Percentiles rank a stretch among this genome's conserved stretches.
These are phyloP conservation scores for Macrophya annulata DNA, from an alignment of 2,888 invertebrate species.

Conservation along the genomic window DNA sequence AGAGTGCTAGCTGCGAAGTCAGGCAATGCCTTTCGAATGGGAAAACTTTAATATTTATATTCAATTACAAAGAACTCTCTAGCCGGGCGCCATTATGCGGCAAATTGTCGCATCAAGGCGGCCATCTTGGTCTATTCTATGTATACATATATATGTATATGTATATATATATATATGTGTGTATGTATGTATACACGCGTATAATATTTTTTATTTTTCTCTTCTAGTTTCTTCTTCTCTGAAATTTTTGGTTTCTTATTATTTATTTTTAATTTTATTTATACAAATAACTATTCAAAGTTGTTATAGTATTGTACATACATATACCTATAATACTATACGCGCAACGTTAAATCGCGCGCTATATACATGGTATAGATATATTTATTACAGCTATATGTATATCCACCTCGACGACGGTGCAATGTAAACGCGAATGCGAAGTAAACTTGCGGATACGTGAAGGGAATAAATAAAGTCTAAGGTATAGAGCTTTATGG, in stretches of 20 bases:
- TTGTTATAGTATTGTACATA: too few species aligned
- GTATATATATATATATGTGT: background rate
- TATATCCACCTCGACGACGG: background rate
- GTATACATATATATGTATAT: background rate
- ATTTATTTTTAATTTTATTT: too few species aligned
- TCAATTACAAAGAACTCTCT: constrained; percentile 71
- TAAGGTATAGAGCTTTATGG: background rate
- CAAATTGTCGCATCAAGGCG: constrained; percentile 69
- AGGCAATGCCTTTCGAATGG: constrained; percentile 23
- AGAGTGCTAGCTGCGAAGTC: background rate
- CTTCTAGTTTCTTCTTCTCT: background rate
- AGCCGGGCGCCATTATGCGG: constrained; percentile 71
- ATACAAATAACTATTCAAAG: too few species aligned
- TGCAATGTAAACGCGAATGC: constrained; percentile 28
- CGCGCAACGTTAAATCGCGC: too few species aligned
- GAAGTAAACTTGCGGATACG: constrained; percentile 38
- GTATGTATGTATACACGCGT: background rate
- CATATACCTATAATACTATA: too few species aligned
- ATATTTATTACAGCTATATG: background rate
- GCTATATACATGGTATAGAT: too few species aligned
- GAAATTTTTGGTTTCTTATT: too few species aligned
- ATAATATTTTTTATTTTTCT: background rate
- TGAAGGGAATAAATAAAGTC: constrained; percentile 34
- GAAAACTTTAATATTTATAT: constrained; percentile 75
- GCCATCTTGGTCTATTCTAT: constrained; percentile 43